Percentiles rank a stretch among this genome's conserved stretches.
Conservation (phyloP, 1,140 invertebrate species). For the Tetragonula clypearis region DNA sequence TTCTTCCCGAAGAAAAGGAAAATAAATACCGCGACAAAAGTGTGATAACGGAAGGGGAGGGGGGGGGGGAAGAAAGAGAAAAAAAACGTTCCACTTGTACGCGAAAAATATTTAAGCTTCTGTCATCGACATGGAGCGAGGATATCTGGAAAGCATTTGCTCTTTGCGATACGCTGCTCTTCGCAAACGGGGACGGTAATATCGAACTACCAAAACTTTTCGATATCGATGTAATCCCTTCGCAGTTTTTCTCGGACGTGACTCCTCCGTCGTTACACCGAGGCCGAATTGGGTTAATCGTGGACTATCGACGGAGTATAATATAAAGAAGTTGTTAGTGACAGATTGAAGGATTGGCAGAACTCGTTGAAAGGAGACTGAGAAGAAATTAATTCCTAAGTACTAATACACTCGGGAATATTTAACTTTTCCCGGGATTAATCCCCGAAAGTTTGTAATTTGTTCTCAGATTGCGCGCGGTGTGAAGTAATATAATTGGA, state of each 20-base stretch:
- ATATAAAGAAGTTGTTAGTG: not conserved
- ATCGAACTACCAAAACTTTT: not conserved
- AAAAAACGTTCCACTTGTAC: slow-evolving; percentile 5
- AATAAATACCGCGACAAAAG: slow-evolving; percentile 1
- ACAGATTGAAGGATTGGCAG: not conserved
- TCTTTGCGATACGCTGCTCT: not conserved
- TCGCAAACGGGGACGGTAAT: slow-evolving; percentile 7
- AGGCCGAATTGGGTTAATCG: not conserved
- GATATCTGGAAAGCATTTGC: not conserved
- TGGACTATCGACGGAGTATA: not conserved
- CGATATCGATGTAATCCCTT: not conserved
- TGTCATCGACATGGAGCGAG: not conserved
- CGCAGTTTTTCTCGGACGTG: not conserved
- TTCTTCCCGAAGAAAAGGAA: too few relatives aligned
- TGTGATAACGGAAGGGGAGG: too few relatives aligned
- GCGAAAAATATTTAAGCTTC: not conserved
- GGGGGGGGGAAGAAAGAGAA: not conserved
- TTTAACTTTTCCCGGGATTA: not conserved
- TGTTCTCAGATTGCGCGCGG: not conserved
- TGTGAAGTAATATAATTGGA: not conserved
- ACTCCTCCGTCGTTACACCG: too few relatives aligned
- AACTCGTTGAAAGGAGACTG: not conserved
- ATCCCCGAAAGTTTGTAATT: not conserved
- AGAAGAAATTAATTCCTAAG: not conserved
- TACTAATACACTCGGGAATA: not conserved